These are phyloP conservation scores for Loripinus fragilis DNA, from an alignment of 2,888 invertebrate species.

Conservation along the genomic window DNA sequence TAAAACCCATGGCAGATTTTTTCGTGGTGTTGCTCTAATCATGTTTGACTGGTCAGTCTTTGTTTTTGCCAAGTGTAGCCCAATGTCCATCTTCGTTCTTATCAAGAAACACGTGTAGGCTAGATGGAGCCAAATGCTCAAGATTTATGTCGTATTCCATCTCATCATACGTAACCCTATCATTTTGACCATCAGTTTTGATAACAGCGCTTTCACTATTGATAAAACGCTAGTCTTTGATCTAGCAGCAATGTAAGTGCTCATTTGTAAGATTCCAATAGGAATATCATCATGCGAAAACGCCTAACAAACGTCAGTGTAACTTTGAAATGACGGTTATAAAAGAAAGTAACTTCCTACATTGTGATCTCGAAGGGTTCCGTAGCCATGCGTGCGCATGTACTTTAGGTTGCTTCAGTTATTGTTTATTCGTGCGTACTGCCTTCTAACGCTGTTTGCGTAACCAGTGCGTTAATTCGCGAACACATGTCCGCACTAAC, in stretches of 20 bases:
- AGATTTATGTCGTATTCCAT: neutral
- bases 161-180: slow-evolving; percentile 6
- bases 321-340: neutral
- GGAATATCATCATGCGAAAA: too few relatives aligned
- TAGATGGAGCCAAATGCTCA: neutral
- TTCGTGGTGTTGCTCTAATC: neutral
- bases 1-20: too few relatives aligned
- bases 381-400: too few relatives aligned
- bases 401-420: too few relatives aligned
- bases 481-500: too few relatives aligned
- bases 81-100: neutral
- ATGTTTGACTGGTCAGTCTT: neutral
- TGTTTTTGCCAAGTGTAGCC: neutral
- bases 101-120: neutral
- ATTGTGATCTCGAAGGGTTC: too few relatives aligned
- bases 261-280: too few relatives aligned
- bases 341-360: too few relatives aligned
- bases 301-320: too few relatives aligned
- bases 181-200: neutral
- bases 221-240: neutral
- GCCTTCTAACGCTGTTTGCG: too few relatives aligned
- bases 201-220: neutral
- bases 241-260: neutral
- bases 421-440: too few relatives aligned
- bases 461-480: too few relatives aligned